These are phyloP conservation scores for Alectura lathami DNA, from an alignment of 2,113 vertebrate genomes.

Conservation along the genomic window DNA sequence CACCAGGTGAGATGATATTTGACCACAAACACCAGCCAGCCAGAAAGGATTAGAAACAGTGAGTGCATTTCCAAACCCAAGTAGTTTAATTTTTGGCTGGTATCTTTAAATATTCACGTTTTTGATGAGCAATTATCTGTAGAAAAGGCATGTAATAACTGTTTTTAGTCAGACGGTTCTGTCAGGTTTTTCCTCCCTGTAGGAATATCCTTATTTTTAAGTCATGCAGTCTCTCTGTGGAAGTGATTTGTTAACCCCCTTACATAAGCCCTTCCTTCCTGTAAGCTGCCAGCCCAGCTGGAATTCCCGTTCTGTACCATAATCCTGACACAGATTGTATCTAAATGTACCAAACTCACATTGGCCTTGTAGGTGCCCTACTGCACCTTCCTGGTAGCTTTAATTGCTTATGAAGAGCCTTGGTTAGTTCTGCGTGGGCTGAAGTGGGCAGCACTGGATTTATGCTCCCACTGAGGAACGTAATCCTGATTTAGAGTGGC, in stretches of 20 bases:
- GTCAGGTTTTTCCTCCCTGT: rapidly evolving
- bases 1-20: neutral
- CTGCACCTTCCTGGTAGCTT: neutral
- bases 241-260: neutral
- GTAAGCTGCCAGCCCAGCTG: neutral
- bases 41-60: neutral
- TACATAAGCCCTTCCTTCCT: neutral
- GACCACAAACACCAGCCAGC: neutral
- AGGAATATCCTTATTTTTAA: neutral
- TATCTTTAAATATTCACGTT: neutral
- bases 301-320: neutral
- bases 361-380: neutral
- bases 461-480: neutral
- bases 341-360: neutral
- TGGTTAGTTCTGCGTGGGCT: neutral
- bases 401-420: neutral
- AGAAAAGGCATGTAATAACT: neutral
- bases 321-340: neutral
- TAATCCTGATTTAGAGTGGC: neutral
- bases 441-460: neutral
- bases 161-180: neutral
- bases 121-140: neutral
- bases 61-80: neutral
- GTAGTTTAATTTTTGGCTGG: neutral
- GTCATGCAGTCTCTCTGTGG: neutral